These are phyloP conservation scores for Cassiopea andromeda DNA, from an alignment of 30 jellyfish, hydroid and myxozoan genomes.

Conservation along the genomic window DNA sequence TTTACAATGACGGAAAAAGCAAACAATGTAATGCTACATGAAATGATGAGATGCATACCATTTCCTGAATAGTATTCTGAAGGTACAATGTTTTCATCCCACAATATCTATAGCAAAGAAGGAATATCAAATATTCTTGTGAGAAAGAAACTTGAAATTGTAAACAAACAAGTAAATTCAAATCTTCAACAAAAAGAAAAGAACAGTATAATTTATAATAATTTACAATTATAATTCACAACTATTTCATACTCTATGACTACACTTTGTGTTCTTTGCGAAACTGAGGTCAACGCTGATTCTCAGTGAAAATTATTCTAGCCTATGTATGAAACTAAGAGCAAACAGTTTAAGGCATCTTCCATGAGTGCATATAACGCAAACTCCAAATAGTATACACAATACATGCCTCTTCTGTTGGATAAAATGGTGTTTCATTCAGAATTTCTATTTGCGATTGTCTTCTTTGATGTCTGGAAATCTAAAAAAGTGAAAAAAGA, in stretches of 20 bases:
- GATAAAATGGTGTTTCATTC: slow-evolving; percentile 87
- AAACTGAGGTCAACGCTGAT: not conserved
- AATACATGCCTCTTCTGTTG: slow-evolving; percentile 87
- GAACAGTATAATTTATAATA: too few species aligned
- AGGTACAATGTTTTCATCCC: slow-evolving; percentile 97
- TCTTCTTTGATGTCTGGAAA: slow-evolving; percentile 91
- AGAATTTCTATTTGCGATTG: slow-evolving; percentile 86
- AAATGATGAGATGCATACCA: slow-evolving; percentile 43
- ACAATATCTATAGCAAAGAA: slow-evolving; percentile 66
- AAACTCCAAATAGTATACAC: not conserved
- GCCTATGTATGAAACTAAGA: too few species aligned
- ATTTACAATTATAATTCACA: too few species aligned
- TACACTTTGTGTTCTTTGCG: too few species aligned
- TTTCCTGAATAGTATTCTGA: slow-evolving; percentile 91
- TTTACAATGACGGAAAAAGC: not conserved
- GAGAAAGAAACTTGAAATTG: too few species aligned
- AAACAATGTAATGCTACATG: not conserved
- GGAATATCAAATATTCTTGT: not conserved
- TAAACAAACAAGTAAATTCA: not conserved
- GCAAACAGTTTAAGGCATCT: not conserved
- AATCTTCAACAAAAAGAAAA: not conserved
- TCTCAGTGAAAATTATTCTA: not conserved
- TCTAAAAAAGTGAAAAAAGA: slow-evolving; percentile 23
- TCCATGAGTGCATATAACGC: not conserved
- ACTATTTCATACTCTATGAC: too few species aligned